Percentiles rank a stretch among this genome's conserved stretches.
These are phyloP conservation scores for Aptenodytes patagonicus DNA, from an alignment of 2,113 vertebrate genomes.

Conservation along the genomic window DNA sequence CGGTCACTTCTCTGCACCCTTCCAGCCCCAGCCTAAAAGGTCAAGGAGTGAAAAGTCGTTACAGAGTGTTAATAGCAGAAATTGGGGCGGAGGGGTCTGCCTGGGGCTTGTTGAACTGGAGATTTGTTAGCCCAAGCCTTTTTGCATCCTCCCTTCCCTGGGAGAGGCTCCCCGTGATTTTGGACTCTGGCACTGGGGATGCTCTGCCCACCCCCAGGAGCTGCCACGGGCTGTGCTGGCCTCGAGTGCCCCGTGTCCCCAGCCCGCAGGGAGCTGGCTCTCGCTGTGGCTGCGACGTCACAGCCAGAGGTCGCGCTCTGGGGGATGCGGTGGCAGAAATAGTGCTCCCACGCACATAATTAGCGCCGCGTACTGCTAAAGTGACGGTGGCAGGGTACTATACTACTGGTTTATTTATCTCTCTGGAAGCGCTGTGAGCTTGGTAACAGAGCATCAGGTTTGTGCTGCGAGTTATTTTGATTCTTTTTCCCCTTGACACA, in stretches of 20 bases:
- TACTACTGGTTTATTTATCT: neutral
- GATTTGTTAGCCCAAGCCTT: neutral
- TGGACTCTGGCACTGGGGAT: too few species aligned
- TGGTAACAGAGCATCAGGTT: neutral
- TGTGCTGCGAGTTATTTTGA: neutral
- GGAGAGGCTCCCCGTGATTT: rapidly evolving
- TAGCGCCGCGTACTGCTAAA: neutral
- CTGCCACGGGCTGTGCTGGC: rapidly evolving
- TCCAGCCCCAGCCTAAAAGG: neutral
- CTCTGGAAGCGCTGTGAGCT: neutral
- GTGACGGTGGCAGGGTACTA: neutral
- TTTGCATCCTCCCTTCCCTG: neutral
- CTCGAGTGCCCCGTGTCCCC: rapidly evolving
- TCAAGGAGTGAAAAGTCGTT: neutral
- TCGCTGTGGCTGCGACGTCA: rapidly evolving
- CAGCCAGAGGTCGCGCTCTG: rapidly evolving
- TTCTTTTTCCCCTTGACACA: neutral
- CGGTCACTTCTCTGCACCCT: rapidly evolving
- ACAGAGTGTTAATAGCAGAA: rapidly evolving
- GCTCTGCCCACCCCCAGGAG: neutral
- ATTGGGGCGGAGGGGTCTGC: rapidly evolving
- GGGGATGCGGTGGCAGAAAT: neutral
- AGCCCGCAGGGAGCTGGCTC: rapidly evolving
- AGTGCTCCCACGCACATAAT: neutral
- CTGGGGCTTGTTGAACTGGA: neutral